Conservation (phyloP, 2,888 invertebrate species). For the Caenorhabditis sp. region DNA sequence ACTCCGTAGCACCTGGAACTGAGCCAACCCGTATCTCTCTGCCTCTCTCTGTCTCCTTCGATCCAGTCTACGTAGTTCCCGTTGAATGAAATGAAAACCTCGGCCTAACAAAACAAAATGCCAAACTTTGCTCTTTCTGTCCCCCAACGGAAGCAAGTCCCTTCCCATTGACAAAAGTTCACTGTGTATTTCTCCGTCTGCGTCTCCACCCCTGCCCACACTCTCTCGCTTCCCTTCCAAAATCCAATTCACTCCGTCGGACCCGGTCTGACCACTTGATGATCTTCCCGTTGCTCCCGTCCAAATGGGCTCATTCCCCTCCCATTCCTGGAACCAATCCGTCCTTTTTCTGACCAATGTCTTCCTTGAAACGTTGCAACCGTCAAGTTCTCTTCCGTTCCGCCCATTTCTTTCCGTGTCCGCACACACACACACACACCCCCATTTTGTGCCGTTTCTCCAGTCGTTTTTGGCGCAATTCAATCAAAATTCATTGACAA, state of each 20-base stretch:
- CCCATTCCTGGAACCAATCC: slow-evolving; percentile 24
- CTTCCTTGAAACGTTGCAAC: slow-evolving; percentile 30
- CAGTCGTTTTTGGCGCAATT: slow-evolving; percentile 3
- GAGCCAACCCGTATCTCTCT: no score
- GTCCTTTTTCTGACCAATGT: background rate
- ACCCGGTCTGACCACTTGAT: slow-evolving; percentile 19
- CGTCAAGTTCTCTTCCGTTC: slow-evolving; percentile 32
- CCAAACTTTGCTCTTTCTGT: slow-evolving; percentile 15
- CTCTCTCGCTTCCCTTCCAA: slow-evolving; percentile 12
- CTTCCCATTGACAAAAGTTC: slow-evolving; percentile 24
- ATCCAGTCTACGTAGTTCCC: no score
- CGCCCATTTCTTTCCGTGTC: slow-evolving; percentile 5
- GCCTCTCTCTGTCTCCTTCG: background rate
- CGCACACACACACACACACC: no score
- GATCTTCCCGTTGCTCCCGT: slow-evolving; percentile 19
- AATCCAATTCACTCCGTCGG: slow-evolving; percentile 31
- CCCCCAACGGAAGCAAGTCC: background rate
- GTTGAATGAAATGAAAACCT: background rate
- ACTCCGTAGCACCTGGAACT: no score
- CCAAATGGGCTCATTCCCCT: slow-evolving; percentile 16
- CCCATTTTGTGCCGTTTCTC: slow-evolving; percentile 14
- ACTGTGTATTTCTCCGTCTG: slow-evolving; percentile 13
- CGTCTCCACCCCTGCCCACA: slow-evolving; percentile 10
- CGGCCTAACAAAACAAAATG: background rate
- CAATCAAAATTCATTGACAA: slow-evolving; percentile 43